Conservation (phyloP, 2,888 invertebrate species). For the Schrankia costaestrigalis region DNA sequence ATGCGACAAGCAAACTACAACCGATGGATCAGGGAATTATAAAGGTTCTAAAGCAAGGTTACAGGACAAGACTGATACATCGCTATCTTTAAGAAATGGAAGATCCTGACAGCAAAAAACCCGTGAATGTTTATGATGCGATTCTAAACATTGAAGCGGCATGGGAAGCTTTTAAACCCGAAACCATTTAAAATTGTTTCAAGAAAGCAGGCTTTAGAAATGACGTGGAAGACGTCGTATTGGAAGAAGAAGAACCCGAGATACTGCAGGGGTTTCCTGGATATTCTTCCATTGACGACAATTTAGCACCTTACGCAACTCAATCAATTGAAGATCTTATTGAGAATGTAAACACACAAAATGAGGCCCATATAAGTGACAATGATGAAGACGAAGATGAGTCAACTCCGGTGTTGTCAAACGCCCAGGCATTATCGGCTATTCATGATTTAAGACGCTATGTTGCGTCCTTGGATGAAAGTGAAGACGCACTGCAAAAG, state of each 20-base stretch:
- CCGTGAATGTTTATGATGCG: neutral
- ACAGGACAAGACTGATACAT: conserved; percentile 9
- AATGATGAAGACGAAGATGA: neutral
- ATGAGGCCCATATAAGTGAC: neutral
- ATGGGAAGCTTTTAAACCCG: conserved; percentile 5
- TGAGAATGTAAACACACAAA: neutral
- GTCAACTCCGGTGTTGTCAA: neutral
- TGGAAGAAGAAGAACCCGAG: conserved; percentile 8
- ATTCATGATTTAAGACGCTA: conserved; percentile 3
- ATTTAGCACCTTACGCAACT: conserved; percentile 2
- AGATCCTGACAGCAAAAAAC: conserved; percentile 1
- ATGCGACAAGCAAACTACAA: neutral
- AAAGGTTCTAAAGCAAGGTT: conserved; percentile 7
- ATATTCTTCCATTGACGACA: conserved; percentile 6
- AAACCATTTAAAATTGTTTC: conserved; percentile 4
- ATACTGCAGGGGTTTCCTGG: conserved; percentile 5
- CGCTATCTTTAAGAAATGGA: conserved; percentile 1
- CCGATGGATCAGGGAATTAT: conserved; percentile 10
- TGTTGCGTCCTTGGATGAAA: neutral
- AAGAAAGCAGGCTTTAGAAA: conserved; percentile 7
- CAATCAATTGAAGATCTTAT: neutral
- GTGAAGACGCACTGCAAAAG: no score
- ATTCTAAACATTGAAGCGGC: no score
- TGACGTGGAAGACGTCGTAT: conserved; percentile 3
- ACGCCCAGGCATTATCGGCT: neutral